phyloP scores from a whole-genome alignment of 2,113 vertebrate species.

The Halcyon malimbica region DNA sequence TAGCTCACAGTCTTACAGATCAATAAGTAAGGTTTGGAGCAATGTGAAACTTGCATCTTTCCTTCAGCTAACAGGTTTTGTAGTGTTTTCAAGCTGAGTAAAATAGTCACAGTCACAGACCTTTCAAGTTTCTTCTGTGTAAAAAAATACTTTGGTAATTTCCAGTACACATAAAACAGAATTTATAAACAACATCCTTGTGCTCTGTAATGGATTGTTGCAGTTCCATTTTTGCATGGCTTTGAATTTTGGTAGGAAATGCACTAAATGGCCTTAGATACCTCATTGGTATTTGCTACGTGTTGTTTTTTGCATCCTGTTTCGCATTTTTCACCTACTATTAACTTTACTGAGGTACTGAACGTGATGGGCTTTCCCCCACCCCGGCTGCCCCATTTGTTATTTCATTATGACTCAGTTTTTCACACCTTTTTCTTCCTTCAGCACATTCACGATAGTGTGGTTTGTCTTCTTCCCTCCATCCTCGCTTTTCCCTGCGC shows the following conservation, averaged over 20 bases:
- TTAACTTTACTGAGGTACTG: not conserved
- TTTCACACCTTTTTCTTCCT: not conserved
- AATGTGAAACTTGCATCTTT: not conserved
- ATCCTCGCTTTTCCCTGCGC: rapidly evolving
- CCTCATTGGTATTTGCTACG: not conserved
- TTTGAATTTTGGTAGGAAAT: conserved; percentile 1
- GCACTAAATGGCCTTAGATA: not conserved
- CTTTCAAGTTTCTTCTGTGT: not conserved
- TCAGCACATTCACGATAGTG: not conserved
- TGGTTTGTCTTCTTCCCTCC: not conserved
- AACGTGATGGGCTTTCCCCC: not conserved
- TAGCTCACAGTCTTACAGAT: not conserved
- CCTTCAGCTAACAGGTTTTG: not conserved
- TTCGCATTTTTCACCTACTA: not conserved
- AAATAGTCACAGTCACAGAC: not conserved
- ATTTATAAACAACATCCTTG: not conserved
- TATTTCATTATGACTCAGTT: not conserved
- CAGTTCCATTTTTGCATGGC: not conserved
- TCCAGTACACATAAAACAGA: not conserved
- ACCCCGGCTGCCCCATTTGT: not conserved
- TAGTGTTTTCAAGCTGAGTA: not conserved
- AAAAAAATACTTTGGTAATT: not conserved
- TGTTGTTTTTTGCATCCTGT: not conserved
- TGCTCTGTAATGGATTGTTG: not conserved
- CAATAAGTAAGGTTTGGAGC: not conserved